A percentile compares a stretch with the other conserved stretches of the same genome.
These are phyloP conservation scores for Aramus guarauna DNA, from an alignment of 2,113 vertebrate species.

Conservation along the genomic window DNA sequence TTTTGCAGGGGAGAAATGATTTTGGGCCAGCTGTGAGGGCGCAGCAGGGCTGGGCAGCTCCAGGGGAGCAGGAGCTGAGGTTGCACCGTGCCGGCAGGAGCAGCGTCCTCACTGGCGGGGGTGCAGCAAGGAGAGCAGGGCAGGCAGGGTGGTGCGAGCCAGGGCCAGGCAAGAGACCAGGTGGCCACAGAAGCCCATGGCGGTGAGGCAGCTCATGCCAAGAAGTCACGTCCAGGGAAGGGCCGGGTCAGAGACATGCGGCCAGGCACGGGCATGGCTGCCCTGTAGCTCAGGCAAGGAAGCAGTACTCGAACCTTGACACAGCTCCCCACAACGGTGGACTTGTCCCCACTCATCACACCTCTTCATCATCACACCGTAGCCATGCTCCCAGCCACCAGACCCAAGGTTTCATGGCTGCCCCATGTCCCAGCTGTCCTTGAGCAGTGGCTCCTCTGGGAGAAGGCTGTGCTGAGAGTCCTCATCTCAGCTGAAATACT, in stretches of 20 bases:
- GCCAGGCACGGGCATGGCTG: accelerated
- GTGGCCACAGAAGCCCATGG: not conserved
- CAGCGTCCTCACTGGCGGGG: not conserved
- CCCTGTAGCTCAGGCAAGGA: not conserved
- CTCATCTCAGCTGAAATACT: not conserved
- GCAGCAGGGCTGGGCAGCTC: not conserved
- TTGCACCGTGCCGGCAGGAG: accelerated
- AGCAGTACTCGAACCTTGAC: not conserved
- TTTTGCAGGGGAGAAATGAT: not conserved
- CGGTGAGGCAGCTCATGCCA: not conserved
- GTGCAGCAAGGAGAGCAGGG: too few species aligned
- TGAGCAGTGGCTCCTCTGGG: not conserved
- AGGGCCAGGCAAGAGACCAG: not conserved
- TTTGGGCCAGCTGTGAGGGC: accelerated
- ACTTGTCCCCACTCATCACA: not conserved
- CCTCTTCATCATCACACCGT: not conserved
- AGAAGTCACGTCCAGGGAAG: not conserved
- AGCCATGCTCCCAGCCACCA: not conserved
- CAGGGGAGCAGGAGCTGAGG: not conserved
- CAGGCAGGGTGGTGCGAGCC: too few species aligned
- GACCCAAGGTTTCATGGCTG: not conserved
- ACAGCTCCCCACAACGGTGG: not conserved
- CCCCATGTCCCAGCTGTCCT: not conserved
- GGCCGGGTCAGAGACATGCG: accelerated
- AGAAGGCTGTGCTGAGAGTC: not conserved